Evolutionary conservation across 1,140 invertebrate genomes (phyloP).

Genomic region (Pseudomyrmex dendroicus): DNA sequence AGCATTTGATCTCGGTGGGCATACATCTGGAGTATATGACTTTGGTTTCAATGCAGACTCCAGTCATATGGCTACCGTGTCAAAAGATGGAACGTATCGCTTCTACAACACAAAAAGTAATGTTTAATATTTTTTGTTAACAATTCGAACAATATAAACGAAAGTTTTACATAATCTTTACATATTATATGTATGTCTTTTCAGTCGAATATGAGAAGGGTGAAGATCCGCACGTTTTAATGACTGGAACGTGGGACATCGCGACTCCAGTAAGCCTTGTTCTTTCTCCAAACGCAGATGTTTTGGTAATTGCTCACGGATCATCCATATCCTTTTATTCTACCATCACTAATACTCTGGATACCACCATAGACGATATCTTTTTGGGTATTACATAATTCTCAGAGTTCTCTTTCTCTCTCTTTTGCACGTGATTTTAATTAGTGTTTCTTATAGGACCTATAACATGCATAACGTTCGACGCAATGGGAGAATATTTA

Average conservation of each 20-base stretch:
- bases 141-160: not conserved
- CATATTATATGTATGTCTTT: constrained; percentile 67
- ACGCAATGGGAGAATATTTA: constrained; percentile 90
- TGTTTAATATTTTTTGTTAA: not conserved
- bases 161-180: not conserved
- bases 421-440: not conserved
- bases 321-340: constrained; percentile 90
- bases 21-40: constrained; percentile 92
- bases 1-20: constrained; percentile 93
- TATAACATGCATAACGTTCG: constrained; percentile 90
- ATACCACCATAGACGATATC: constrained; percentile 88
- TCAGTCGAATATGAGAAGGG: constrained; percentile 92
- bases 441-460: constrained; percentile 85
- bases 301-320: constrained; percentile 89
- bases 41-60: constrained; percentile 93
- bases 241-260: constrained; percentile 87
- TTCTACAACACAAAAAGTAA: constrained; percentile 93
- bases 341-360: constrained; percentile 87
- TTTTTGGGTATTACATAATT: constrained; percentile 82
- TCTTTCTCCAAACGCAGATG: constrained; percentile 91
- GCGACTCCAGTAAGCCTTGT: constrained; percentile 82
- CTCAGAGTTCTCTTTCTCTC: not conserved
- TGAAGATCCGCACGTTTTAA: constrained; percentile 90
- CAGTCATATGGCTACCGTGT: constrained; percentile 92
- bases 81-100: constrained; percentile 95